These are phyloP conservation scores for Plodia interpunctella DNA, from an alignment of 1,140 invertebrate species.

Conservation along the genomic window DNA sequence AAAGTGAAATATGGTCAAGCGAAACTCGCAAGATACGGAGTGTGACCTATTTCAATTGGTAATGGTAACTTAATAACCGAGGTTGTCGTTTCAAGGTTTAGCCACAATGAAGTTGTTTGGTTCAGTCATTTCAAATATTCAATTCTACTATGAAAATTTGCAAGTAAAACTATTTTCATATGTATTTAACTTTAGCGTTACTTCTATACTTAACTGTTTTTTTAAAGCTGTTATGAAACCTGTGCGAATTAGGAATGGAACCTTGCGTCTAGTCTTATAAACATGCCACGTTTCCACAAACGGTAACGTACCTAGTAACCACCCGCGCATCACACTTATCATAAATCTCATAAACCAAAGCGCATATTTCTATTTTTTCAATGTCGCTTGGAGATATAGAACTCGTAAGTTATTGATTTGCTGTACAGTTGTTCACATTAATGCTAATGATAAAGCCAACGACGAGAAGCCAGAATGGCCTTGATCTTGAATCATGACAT, in stretches of 20 bases:
- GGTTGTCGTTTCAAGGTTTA: constrained; percentile 24
- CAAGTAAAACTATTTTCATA: too few relatives aligned
- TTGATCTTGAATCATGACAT: neutral
- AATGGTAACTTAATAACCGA: constrained; percentile 5
- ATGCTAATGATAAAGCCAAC: neutral
- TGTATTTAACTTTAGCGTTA: too few relatives aligned
- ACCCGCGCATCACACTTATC: constrained; percentile 10
- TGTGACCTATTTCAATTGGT: constrained; percentile 3
- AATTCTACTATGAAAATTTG: too few relatives aligned
- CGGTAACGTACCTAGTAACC: constrained; percentile 18
- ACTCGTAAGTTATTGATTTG: too few relatives aligned
- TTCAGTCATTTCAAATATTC: constrained; percentile 19
- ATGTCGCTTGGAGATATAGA: neutral
- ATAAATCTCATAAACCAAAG: neutral
- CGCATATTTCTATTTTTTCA: neutral
- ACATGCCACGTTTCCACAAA: constrained; percentile 13
- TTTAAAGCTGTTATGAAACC: too few relatives aligned
- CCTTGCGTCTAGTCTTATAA: too few relatives aligned
- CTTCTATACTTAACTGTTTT: too few relatives aligned
- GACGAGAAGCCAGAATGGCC: neutral
- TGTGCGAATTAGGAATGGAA: too few relatives aligned
- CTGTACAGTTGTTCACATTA: neutral
- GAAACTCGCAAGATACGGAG: constrained; percentile 1
- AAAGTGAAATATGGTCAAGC: constrained; percentile 21
- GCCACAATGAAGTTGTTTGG: constrained; percentile 14